phyloP scores from a whole-genome alignment of 2,888 invertebrate genomes.

The Eurois occulta region DNA sequence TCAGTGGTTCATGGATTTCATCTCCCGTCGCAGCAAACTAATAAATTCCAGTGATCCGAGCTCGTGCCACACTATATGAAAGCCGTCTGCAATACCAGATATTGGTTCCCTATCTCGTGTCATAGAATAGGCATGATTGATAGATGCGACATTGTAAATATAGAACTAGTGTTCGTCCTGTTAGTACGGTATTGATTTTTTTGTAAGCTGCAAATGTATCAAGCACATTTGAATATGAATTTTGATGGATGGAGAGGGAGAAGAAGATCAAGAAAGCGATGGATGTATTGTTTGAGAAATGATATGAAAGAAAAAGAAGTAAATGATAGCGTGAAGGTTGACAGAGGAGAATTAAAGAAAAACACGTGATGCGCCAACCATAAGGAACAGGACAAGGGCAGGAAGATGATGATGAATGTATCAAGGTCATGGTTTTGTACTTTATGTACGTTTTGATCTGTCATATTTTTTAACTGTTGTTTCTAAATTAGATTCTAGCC shows the following conservation, averaged over 20 bases:
- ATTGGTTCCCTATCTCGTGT: constrained; percentile 71
- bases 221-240: too few relatives aligned
- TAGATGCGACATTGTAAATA: constrained; percentile 24
- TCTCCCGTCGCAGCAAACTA: constrained; percentile 57
- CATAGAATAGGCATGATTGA: constrained; percentile 45
- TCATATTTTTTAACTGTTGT: not conserved
- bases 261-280: too few relatives aligned
- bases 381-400: too few relatives aligned
- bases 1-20: constrained; percentile 48
- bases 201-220: not conserved
- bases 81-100: constrained; percentile 77
- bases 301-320: too few relatives aligned
- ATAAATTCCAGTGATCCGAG: constrained; percentile 66
- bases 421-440: not conserved
- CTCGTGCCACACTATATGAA: constrained; percentile 65
- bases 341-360: too few relatives aligned
- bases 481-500: not conserved
- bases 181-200: not conserved
- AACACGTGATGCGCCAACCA: too few relatives aligned
- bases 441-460: not conserved
- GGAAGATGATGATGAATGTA: not conserved
- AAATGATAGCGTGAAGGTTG: too few relatives aligned
- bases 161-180: not conserved
- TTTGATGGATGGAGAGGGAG: too few relatives aligned
- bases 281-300: too few relatives aligned